Conservation (phyloP, 2,797 vertebrate genomes). For the Gallinago stenura region DNA sequence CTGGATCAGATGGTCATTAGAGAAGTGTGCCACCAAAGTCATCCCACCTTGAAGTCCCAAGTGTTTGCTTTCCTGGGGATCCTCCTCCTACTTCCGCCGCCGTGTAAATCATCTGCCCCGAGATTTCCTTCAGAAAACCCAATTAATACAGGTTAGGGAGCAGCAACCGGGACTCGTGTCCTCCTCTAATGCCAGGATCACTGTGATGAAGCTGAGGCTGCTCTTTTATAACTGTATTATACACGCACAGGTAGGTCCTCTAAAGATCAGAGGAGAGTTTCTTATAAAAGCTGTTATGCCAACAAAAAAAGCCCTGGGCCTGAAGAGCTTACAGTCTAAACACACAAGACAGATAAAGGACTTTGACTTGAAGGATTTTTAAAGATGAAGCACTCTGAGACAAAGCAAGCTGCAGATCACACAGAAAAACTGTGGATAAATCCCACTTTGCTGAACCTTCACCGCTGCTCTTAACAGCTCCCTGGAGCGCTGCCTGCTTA, state of each 20-base stretch:
- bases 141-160: not conserved
- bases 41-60: conserved; percentile 76
- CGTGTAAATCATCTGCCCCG: conserved; percentile 46
- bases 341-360: not conserved
- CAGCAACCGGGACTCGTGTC: not conserved
- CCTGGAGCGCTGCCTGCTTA: not conserved
- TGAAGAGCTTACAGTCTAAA: not conserved
- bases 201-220: not conserved
- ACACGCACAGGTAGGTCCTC: not conserved
- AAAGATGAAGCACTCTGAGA: not conserved
- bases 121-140: conserved; percentile 41
- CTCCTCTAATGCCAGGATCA: not conserved
- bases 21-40: conserved; percentile 70
- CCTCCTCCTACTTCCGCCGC: conserved; percentile 48
- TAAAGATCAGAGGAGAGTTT: not conserved
- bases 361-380: conserved; percentile 8
- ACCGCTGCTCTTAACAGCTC: not conserved
- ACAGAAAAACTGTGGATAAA: not conserved
- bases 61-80: conserved; percentile 76
- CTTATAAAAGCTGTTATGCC: not conserved
- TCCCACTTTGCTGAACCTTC: not conserved
- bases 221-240: not conserved
- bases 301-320: not conserved
- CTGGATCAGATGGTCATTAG: conserved; percentile 67
- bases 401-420: not conserved